phyloP scores from a whole-genome alignment of 2,113 vertebrate species.

The Panurus biarmicus region DNA sequence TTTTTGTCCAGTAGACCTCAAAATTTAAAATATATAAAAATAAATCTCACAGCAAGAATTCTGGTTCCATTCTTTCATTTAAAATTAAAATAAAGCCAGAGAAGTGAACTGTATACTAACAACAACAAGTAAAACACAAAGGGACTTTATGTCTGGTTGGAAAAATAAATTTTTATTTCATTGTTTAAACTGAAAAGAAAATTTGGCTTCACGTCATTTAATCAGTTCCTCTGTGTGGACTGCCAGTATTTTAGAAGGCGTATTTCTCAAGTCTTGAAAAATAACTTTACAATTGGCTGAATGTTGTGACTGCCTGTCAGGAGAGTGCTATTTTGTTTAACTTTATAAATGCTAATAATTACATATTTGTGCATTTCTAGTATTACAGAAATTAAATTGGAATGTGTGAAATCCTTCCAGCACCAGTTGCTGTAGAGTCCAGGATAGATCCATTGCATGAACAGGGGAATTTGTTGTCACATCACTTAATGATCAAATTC shows the following conservation, averaged over 20 bases:
- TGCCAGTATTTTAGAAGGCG: background rate
- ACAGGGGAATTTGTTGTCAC: background rate
- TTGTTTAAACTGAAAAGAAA: background rate
- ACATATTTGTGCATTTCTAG: background rate
- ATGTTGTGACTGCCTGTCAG: background rate
- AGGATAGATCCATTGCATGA: background rate
- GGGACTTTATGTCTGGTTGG: background rate
- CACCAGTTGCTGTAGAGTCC: background rate
- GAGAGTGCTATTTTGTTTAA: background rate
- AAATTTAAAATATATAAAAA: background rate
- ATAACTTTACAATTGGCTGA: background rate
- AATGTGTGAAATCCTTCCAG: background rate
- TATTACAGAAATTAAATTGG: background rate
- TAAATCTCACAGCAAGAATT: background rate
- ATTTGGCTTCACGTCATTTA: background rate
- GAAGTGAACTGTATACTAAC: background rate
- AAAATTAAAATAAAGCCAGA: background rate
- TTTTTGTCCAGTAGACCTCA: background rate
- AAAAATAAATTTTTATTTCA: background rate
- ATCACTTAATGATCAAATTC: background rate
- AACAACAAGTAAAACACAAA: background rate
- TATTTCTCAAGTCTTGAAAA: background rate
- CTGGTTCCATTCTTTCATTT: background rate
- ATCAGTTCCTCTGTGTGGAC: rapidly evolving
- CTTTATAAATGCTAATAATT: background rate